Evolutionary conservation across 1,140 invertebrate species (phyloP), one percentile per base, ranked within the genome.

Genomic region (Drosophila simulans): DNA sequence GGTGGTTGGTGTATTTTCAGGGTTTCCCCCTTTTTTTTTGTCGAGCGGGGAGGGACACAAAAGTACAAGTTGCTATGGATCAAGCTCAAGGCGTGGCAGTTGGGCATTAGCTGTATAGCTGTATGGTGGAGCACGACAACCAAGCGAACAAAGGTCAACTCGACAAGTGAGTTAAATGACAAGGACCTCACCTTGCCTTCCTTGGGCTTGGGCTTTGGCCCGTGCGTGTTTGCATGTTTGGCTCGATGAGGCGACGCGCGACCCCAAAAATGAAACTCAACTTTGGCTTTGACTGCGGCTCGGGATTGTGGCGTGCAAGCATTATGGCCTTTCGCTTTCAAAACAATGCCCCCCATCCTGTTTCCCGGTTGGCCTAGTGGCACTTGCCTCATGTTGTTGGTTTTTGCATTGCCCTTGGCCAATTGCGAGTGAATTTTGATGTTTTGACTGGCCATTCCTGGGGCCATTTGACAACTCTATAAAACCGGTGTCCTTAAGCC

Each of bases 321-420:
- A 83, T 88, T 83, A 89, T 89, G 79, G 83, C 83, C 68, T 88
- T 89, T 88, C 83, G 76, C 84, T 88, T 88, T 88, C 83, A 89
- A 88, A 88, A 89, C 84, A 88, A 69, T 46, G 55, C 53, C 51
- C 76, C 52, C 78, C 43, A 34, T 25, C 53, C 53, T 13, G 45
- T 46, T 45, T 11, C 42, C 42, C 20, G 17, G 42, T 20, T 20
- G 20, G 31, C 25, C 8, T 57, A 42, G 58, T 27, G 31, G 31
- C 31, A 51, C n/a, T 13, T 34, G 20, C 20, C 3, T 5, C 17
- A 17, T 43, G 31, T 35, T 42, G 45, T 22, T 22, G 20, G 20
- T 20, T 68, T 17, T 64, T 52, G 27, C n/a, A 59, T 80, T 80
- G 82, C 72, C 82, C 82, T 86, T 85, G 82, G 82, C 82, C 78